Evolutionary conservation across 2,888 invertebrate species (phyloP).

Genomic region (Trachelus tabidus): DNA sequence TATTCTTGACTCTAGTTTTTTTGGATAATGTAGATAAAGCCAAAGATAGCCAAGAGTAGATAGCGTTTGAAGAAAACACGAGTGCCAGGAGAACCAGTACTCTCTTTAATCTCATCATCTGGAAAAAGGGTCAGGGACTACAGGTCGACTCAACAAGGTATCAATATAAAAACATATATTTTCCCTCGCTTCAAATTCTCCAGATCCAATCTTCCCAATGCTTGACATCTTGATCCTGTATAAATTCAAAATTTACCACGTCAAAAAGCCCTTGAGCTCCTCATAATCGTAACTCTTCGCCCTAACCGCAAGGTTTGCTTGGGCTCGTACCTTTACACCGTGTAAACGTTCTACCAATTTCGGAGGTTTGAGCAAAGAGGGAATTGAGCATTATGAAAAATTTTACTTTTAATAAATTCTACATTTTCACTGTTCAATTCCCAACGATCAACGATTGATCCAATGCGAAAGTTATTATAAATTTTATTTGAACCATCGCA

Average conservation of each 20-base stretch:
- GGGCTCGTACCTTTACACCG: not conserved
- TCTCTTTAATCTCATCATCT: not conserved
- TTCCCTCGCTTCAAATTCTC: not conserved
- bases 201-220: not conserved
- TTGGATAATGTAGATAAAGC: not conserved
- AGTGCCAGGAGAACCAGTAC: not conserved
- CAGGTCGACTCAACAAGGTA: not conserved
- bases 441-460: not conserved
- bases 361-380: no score
- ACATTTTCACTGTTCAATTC: no score
- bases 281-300: not conserved
- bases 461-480: not conserved
- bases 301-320: not conserved
- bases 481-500: not conserved
- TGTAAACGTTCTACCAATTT: no score
- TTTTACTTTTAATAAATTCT: no score
- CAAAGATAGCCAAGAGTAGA: not conserved
- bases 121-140: not conserved
- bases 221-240: not conserved
- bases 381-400: no score
- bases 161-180: not conserved
- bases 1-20: not conserved
- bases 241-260: not conserved
- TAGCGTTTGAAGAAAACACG: no score
- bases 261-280: not conserved